phyloP scores from a whole-genome alignment of 2,888 invertebrate species.

The Plusia festucae region DNA sequence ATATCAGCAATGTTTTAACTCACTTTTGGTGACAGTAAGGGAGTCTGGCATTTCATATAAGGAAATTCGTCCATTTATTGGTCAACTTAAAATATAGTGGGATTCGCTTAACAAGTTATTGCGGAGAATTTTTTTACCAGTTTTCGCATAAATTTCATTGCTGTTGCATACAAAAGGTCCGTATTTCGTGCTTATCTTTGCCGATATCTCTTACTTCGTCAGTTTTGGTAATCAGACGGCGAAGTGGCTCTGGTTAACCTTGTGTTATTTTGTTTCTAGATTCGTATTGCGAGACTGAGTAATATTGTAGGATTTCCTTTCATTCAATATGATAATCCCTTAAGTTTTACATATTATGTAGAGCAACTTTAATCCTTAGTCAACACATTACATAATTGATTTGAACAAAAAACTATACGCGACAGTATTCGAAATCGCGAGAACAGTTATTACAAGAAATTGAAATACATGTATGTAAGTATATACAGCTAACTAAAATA shows the following conservation, averaged over 20 bases:
- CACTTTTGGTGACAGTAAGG: slow-evolving; percentile 12
- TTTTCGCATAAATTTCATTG: slow-evolving; percentile 41
- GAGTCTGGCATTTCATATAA: slow-evolving; percentile 21
- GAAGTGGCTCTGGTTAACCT: slow-evolving; percentile 47
- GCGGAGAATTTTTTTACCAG: slow-evolving; percentile 19
- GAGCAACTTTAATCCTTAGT: not conserved
- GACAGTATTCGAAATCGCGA: not conserved
- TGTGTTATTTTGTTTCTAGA: slow-evolving; percentile 34
- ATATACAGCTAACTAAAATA: not conserved
- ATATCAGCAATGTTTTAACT: slow-evolving; percentile 29
- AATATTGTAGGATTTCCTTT: not conserved
- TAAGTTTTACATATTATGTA: not conserved
- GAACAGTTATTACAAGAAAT: not conserved
- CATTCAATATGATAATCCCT: slow-evolving; percentile 2
- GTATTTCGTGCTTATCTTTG: slow-evolving; percentile 29
- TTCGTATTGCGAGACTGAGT: slow-evolving; percentile 19
- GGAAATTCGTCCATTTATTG: slow-evolving; percentile 32
- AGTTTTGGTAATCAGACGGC: slow-evolving; percentile 46
- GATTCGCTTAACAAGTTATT: slow-evolving; percentile 30
- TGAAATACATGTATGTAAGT: not conserved
- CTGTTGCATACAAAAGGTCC: slow-evolving; percentile 30
- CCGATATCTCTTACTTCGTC: slow-evolving; percentile 35
- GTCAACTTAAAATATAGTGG: slow-evolving; percentile 24
- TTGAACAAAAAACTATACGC: not conserved
- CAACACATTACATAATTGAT: not conserved